These are phyloP conservation scores for Typhlichthys subterraneus DNA, from an alignment of 2,797 vertebrate genomes.

Conservation along the genomic window DNA sequence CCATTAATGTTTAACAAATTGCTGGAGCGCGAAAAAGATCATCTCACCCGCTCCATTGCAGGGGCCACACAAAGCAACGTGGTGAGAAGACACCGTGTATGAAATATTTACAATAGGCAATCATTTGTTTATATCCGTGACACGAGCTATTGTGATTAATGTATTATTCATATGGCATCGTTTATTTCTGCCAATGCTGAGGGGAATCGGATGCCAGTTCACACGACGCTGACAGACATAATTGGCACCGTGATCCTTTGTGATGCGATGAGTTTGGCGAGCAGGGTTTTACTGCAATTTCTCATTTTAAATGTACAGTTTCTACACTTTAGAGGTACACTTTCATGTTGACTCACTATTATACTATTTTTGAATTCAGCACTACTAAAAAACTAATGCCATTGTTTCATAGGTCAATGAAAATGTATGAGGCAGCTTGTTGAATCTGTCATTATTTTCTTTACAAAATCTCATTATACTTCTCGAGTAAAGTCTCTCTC, in stretches of 20 bases:
- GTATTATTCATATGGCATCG: slow-evolving; percentile 71
- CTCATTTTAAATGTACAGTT: slow-evolving; percentile 47
- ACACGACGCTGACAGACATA: slow-evolving; percentile 52
- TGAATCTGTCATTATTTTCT: no score
- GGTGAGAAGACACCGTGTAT: slow-evolving; percentile 38
- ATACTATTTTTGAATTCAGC: no score
- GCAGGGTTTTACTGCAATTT: slow-evolving; percentile 26
- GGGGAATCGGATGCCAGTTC: slow-evolving; percentile 44
- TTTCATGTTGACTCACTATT: no score
- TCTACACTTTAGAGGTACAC: no score
- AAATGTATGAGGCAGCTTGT: no score
- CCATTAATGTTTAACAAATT: slow-evolving; percentile 72
- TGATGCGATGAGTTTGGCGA: slow-evolving; percentile 43
- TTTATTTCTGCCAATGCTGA: slow-evolving; percentile 57
- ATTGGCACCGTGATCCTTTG: slow-evolving; percentile 57
- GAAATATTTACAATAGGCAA: slow-evolving; percentile 71
- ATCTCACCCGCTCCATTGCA: slow-evolving; percentile 38
- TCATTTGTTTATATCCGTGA: slow-evolving; percentile 70
- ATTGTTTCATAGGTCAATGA: no score
- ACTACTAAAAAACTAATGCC: no score
- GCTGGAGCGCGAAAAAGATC: slow-evolving; percentile 39
- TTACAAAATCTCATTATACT: no score
- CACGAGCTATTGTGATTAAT: slow-evolving; percentile 63
- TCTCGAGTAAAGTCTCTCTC: no score
- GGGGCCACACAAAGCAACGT: slow-evolving; percentile 36